Evolutionary conservation across 2,797 vertebrate genomes (phyloP).

Genomic region (Australoheros facetus): DNA sequence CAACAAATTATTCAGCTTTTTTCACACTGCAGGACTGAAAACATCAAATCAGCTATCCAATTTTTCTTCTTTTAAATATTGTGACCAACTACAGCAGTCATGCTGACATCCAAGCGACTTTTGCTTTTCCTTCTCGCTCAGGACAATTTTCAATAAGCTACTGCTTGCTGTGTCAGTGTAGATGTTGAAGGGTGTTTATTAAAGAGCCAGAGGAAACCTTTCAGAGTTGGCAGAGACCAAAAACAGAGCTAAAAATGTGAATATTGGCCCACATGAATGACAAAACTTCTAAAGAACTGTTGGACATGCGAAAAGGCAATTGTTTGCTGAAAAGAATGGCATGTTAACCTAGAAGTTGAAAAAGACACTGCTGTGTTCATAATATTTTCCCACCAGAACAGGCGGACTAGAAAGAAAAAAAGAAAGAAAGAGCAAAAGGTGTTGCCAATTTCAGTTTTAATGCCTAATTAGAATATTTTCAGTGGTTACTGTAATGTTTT

Average conservation of each 20-base stretch:
- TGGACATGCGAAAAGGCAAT: not conserved
- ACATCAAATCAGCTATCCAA: constrained; percentile 33
- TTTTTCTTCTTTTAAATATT: constrained; percentile 27
- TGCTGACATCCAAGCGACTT: not conserved
- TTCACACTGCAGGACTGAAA: constrained; percentile 42
- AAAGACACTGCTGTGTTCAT: not conserved
- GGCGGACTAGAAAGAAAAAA: too few relatives aligned
- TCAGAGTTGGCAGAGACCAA: not conserved
- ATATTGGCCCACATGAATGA: too few relatives aligned
- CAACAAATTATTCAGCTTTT: constrained; percentile 49
- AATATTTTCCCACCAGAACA: too few relatives aligned
- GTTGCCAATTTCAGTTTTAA: not conserved
- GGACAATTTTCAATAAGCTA: constrained; percentile 1
- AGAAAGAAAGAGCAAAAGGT: not conserved
- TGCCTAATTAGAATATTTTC: not conserved
- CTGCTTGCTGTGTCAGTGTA: not conserved
- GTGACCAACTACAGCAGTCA: not conserved
- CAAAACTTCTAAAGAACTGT: not conserved
- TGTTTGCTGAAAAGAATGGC: not conserved
- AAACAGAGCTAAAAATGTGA: not conserved
- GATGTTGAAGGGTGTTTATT: not conserved
- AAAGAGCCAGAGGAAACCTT: not conserved
- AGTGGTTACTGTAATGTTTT: constrained; percentile 6
- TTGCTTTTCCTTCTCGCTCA: not conserved
- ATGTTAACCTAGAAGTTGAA: too few relatives aligned